Percentiles rank a stretch among this genome's conserved stretches.
These are phyloP conservation scores for Leucophenga maculata DNA, from an alignment of 2,888 invertebrate genomes.

Conservation along the genomic window DNA sequence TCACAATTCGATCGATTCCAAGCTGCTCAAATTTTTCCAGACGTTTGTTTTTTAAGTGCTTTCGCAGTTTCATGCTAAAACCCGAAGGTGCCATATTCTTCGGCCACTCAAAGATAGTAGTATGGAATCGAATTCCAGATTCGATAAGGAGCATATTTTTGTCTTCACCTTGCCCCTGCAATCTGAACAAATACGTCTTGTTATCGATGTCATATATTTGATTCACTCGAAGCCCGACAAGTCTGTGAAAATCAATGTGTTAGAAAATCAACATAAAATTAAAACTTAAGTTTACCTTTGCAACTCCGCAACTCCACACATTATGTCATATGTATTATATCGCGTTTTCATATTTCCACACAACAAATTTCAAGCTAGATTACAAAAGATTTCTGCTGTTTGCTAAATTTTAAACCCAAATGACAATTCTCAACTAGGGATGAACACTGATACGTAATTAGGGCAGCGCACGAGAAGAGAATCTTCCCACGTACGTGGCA, in stretches of 20 bases:
- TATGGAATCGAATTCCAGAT: conserved; percentile 94
- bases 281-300: conserved; percentile 78
- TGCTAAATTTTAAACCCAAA: no score
- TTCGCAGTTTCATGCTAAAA: conserved; percentile 98
- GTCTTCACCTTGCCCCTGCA: conserved; percentile 86
- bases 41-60: conserved; percentile 96
- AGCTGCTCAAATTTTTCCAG: conserved; percentile 89
- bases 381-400: no score
- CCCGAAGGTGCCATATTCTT: conserved; percentile 96
- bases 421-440: no score
- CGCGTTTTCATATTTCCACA: conserved; percentile 86
- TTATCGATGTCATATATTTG: conserved; percentile 98
- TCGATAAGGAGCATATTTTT: conserved; percentile 92
- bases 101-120: conserved; percentile 98
- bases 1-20: conserved; percentile 94
- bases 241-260: conserved; percentile 72
- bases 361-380: not conserved
- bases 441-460: no score
- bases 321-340: conserved; percentile 93
- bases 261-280: not conserved
- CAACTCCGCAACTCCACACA: conserved; percentile 89
- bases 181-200: conserved; percentile 92
- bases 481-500: no score
- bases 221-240: conserved; percentile 93
- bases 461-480: no score